Conservation (phyloP, 2,888 invertebrate species). For the Coleophora flavipennella region DNA sequence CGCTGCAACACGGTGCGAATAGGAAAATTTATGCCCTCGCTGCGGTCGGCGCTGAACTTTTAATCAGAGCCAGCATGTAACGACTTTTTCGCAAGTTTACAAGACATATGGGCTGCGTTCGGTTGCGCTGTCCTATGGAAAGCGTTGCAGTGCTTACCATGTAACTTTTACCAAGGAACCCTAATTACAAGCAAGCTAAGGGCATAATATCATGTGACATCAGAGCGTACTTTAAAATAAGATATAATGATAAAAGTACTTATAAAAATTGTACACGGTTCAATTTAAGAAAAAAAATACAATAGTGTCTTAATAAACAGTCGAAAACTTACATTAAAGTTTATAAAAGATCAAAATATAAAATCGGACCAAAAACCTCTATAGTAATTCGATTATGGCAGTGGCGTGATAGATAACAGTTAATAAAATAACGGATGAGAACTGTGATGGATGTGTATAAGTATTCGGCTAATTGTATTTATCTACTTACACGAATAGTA, state of each 20-base stretch:
- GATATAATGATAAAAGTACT: no score
- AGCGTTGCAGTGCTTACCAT: no score
- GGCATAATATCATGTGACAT: no score
- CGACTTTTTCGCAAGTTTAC: no score
- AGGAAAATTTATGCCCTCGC: constrained; percentile 5
- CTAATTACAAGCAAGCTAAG: no score
- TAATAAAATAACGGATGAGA: constrained; percentile 45
- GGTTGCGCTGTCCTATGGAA: no score
- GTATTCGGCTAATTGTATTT: constrained; percentile 37
- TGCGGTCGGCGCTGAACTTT: constrained; percentile 2
- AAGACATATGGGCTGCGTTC: no score
- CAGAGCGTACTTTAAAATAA: no score
- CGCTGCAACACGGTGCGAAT: neutral
- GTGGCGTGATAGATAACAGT: constrained; percentile 40
- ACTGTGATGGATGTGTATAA: constrained; percentile 30
- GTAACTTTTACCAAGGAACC: no score
- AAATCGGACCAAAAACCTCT: constrained; percentile 64
- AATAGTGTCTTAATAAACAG: constrained; percentile 40
- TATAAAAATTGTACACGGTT: no score
- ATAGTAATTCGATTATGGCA: constrained; percentile 53
- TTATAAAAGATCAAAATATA: constrained; percentile 68
- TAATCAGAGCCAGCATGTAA: neutral
- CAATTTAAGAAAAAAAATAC: constrained; percentile 17
- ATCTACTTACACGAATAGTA: constrained; percentile 64
- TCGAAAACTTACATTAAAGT: constrained; percentile 61